Conservation (phyloP, 2,888 invertebrate genomes). For the Strigamia maritima region DNA sequence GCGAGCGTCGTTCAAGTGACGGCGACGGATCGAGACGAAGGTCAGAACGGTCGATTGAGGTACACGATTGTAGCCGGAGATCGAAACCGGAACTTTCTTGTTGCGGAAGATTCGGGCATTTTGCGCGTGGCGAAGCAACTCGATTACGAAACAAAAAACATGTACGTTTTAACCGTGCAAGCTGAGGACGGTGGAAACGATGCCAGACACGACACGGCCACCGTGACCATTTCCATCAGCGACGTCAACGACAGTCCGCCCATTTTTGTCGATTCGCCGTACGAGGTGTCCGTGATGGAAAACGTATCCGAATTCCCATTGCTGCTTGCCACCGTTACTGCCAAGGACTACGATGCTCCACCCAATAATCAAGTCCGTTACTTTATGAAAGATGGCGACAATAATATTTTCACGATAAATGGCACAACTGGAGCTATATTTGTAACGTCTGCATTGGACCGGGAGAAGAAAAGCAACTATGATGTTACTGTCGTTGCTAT, state of each 20-base stretch:
- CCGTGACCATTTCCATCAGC: constrained; percentile 74
- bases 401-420: constrained; percentile 82
- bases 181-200: constrained; percentile 77
- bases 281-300: constrained; percentile 89
- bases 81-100: constrained; percentile 83
- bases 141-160: constrained; percentile 84
- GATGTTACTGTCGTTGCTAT: constrained; percentile 82
- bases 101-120: constrained; percentile 86
- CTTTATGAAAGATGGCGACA: constrained; percentile 86
- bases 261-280: constrained; percentile 89
- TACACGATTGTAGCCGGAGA: constrained; percentile 87
- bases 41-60: constrained; percentile 82
- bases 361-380: constrained; percentile 88
- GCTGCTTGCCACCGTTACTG: constrained; percentile 64
- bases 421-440: constrained; percentile 88
- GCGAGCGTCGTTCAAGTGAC: constrained; percentile 73
- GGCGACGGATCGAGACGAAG: constrained; percentile 62
- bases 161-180: constrained; percentile 76
- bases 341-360: constrained; percentile 85
- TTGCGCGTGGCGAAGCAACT: constrained; percentile 87
- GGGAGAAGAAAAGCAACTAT: constrained; percentile 79
- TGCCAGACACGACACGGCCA: constrained; percentile 67
- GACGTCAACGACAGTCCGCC: constrained; percentile 94
- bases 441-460: constrained; percentile 74
- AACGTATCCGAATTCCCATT: constrained; percentile 66